A percentile compares a stretch with the other conserved stretches of the same genome.
phyloP scores from a whole-genome alignment of 2,113 vertebrate genomes.

The Tichodroma muraria region DNA sequence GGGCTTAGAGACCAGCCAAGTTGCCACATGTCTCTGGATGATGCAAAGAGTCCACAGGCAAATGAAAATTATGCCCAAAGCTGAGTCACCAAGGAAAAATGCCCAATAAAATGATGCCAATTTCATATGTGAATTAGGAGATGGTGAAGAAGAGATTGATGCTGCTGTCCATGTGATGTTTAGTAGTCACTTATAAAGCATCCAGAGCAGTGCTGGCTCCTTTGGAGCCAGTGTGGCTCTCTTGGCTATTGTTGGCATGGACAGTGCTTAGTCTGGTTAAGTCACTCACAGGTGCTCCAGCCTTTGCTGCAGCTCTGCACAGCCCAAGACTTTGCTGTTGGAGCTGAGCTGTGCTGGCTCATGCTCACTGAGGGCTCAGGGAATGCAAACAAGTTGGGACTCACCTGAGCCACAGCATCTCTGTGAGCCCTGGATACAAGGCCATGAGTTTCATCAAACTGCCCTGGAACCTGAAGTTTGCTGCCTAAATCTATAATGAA shows the following conservation, averaged over 20 bases:
- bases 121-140: background rate
- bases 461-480: background rate
- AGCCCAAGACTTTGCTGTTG: background rate
- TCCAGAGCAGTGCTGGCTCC: background rate
- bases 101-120: background rate
- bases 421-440: background rate
- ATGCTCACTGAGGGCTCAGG: accelerated
- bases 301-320: background rate
- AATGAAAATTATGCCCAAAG: background rate
- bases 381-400: background rate
- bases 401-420: background rate
- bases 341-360: background rate
- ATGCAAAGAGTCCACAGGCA: background rate
- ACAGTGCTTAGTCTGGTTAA: background rate
- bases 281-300: background rate
- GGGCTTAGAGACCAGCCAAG: background rate
- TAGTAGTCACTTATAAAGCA: background rate
- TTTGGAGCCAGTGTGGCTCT: background rate
- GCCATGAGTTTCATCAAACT: background rate
- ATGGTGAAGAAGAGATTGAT: background rate
- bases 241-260: background rate
- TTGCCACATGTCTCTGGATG: background rate
- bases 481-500: background rate
- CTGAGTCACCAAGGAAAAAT: background rate
- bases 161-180: background rate